Conservation (phyloP, 2,888 invertebrate genomes). For the Harpalus rufipes region DNA sequence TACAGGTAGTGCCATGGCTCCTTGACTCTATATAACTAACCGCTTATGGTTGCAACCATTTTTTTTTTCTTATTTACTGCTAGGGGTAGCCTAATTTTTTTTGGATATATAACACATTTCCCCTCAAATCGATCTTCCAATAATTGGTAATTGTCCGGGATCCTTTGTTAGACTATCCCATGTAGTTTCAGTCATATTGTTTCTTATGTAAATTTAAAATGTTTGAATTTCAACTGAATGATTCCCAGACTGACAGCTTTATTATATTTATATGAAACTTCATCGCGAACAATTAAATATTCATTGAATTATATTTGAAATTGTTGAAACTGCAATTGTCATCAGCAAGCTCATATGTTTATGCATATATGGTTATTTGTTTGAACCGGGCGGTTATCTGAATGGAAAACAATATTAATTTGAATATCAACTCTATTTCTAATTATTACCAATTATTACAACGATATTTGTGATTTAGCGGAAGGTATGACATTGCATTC, state of each 20-base stretch:
- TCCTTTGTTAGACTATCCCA: too few relatives aligned
- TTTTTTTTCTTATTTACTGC: too few relatives aligned
- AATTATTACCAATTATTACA: conserved; percentile 29
- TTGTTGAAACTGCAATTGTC: conserved; percentile 29
- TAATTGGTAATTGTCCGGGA: too few relatives aligned
- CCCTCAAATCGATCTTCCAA: too few relatives aligned
- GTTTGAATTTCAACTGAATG: not conserved
- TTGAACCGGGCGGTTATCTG: conserved; percentile 4
- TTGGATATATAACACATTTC: too few relatives aligned
- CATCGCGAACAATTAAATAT: conserved; percentile 13
- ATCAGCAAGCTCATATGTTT: conserved; percentile 24
- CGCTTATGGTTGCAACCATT: too few relatives aligned
- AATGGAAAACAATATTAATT: conserved; percentile 37
- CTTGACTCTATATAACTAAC: too few relatives aligned
- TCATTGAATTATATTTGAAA: conserved; percentile 29
- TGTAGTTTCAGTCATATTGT: too few relatives aligned
- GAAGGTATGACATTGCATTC: conserved; percentile 21
- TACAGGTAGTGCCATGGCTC: too few relatives aligned
- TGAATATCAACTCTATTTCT: conserved; percentile 28
- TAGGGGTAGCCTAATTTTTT: too few relatives aligned
- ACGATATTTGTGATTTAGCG: conserved; percentile 15
- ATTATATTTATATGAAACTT: conserved; percentile 35
- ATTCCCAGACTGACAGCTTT: not conserved
- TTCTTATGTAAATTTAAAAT: not conserved
- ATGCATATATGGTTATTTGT: conserved; percentile 20